A percentile compares a stretch with the other conserved stretches of the same genome.
Conservation (phyloP, 2,113 vertebrate species). For the Cnemophilus loriae region DNA sequence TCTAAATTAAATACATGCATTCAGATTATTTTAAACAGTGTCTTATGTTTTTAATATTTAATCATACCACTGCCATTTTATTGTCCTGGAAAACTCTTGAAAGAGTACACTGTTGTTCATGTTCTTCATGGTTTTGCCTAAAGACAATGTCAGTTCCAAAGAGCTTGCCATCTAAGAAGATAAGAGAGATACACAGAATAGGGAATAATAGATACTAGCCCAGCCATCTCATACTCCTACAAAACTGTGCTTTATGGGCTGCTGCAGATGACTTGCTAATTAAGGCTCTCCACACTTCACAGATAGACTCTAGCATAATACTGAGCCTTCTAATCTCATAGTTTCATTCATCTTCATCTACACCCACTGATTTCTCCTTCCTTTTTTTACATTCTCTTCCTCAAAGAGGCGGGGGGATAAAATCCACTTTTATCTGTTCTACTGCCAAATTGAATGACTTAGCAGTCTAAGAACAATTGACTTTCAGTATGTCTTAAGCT, state of each 20-base stretch:
- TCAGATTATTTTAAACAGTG: background rate
- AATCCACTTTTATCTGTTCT: background rate
- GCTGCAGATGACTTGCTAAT: background rate
- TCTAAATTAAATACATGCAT: background rate
- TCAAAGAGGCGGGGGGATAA: background rate
- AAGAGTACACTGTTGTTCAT: background rate
- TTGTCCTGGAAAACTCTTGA: background rate
- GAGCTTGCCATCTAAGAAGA: background rate
- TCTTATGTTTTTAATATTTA: background rate
- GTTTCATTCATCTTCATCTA: background rate
- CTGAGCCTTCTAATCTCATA: background rate
- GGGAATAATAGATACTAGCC: background rate
- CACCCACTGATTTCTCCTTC: background rate
- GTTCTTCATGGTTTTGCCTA: background rate
- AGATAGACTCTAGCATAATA: background rate
- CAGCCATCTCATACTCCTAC: background rate
- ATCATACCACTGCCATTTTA: background rate
- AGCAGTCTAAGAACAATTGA: background rate
- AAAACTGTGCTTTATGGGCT: background rate
- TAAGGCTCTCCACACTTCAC: background rate
- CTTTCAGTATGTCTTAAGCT: background rate
- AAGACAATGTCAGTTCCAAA: background rate
- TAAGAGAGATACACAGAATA: background rate
- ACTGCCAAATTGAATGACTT: background rate
- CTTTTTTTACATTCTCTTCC: background rate